Percentiles rank a stretch among this genome's conserved stretches.
Evolutionary conservation across 2,797 vertebrate species (phyloP).

Genomic region (Xiphophorus birchmanni): DNA sequence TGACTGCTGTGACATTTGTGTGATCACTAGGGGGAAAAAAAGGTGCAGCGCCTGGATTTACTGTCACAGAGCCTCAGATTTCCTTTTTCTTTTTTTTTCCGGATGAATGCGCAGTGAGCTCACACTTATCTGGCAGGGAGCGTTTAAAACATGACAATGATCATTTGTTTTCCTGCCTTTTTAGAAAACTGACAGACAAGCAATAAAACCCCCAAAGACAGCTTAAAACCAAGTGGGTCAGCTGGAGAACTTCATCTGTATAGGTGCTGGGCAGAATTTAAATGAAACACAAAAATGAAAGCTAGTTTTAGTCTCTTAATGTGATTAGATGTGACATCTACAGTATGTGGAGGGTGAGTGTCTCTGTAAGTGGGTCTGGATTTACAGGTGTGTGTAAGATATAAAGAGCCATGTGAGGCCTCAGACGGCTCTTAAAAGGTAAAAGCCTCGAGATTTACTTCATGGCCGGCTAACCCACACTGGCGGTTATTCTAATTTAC

Average conservation of each 20-base stretch:
- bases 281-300: not conserved
- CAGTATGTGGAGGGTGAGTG: slow-evolving; percentile 2
- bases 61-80: slow-evolving; percentile 34
- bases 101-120: slow-evolving; percentile 55
- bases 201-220: not conserved
- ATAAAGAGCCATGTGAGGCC: slow-evolving; percentile 33
- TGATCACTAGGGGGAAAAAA: slow-evolving; percentile 39
- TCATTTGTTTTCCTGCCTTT: slow-evolving; percentile 35
- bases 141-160: slow-evolving; percentile 52
- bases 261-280: not conserved
- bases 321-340: slow-evolving; percentile 10
- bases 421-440: slow-evolving; percentile 41
- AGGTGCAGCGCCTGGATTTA: slow-evolving; percentile 58
- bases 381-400: slow-evolving; percentile 43
- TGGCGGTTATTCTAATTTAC: slow-evolving; percentile 47
- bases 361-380: slow-evolving; percentile 1
- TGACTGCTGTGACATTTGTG: slow-evolving; percentile 68
- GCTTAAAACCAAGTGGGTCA: not conserved
- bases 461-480: slow-evolving; percentile 8
- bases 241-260: not conserved
- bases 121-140: slow-evolving; percentile 57
- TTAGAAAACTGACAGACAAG: slow-evolving; percentile 12
- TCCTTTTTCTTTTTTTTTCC: slow-evolving; percentile 5
- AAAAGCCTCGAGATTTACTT: slow-evolving; percentile 34
- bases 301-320: slow-evolving; percentile 5